phyloP scores from a whole-genome alignment of 2,797 vertebrate species.

The Trichosurus vulpecula region DNA sequence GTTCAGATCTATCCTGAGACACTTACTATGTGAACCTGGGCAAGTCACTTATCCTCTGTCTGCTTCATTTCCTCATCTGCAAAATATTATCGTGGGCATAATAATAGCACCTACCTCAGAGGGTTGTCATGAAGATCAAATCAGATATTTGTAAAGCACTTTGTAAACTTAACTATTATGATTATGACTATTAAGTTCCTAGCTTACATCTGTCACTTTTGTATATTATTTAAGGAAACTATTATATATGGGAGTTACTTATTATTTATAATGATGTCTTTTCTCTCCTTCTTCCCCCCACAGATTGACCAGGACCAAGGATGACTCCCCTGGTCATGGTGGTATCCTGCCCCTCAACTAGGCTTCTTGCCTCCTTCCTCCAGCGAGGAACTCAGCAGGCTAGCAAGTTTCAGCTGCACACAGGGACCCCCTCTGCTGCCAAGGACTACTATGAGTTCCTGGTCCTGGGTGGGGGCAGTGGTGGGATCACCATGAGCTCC shows the following conservation, averaged over 20 bases:
- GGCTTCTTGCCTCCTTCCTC: conserved; percentile 70
- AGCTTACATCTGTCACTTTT: neutral
- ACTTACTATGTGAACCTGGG: neutral
- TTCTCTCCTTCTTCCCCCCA: conserved; percentile 10
- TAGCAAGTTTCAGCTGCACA: conserved; percentile 83
- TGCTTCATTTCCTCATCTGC: neutral
- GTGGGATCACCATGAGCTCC: conserved; percentile 93
- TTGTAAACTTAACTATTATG: neutral
- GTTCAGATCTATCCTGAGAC: neutral
- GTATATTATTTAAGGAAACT: neutral
- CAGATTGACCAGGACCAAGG: conserved; percentile 51
- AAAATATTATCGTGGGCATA: neutral
- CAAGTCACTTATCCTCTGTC: neutral
- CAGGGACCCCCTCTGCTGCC: conserved; percentile 81
- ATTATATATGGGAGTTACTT: neutral
- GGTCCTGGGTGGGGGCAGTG: conserved; percentile 94
- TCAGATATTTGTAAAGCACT: neutral
- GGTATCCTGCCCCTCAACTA: conserved; percentile 52
- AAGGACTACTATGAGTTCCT: conserved; percentile 93
- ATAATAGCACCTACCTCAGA: neutral
- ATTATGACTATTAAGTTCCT: neutral
- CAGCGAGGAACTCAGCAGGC: conserved; percentile 70
- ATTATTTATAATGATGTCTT: neutral
- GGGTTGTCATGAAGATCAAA: neutral
- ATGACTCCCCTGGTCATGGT: conserved; percentile 77